Percentiles rank a stretch among this genome's conserved stretches.
These are phyloP conservation scores for Callipepla squamata DNA, from an alignment of 2,113 vertebrate species.

Conservation along the genomic window DNA sequence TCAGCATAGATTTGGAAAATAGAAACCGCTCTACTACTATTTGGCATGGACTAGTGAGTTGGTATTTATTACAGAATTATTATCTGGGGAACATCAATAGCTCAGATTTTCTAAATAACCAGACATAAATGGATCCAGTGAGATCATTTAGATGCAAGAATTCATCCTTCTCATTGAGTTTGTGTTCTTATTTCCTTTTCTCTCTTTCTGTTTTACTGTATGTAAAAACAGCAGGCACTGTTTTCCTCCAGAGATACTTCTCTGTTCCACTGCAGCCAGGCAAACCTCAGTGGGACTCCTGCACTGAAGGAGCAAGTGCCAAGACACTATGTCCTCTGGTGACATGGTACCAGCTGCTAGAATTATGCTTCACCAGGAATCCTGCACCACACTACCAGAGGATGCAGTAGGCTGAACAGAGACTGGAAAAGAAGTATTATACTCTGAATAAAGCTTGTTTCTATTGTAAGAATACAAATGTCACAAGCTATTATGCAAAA, in stretches of 20 bases:
- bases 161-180: neutral
- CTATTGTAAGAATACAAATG: neutral
- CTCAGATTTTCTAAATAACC: neutral
- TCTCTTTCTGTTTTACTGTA: neutral
- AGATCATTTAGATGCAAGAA: neutral
- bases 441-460: neutral
- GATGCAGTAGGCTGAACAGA: neutral
- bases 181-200: neutral
- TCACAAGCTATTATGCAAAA: neutral
- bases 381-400: neutral
- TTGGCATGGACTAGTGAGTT: neutral
- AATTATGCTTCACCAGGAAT: neutral
- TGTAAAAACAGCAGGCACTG: neutral
- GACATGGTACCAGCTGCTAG: neutral
- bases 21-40: neutral
- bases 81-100: neutral
- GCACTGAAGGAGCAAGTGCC: neutral
- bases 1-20: neutral
- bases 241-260: neutral
- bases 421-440: neutral
- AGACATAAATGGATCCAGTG: neutral
- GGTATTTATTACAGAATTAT: neutral
- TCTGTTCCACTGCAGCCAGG: neutral
- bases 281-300: neutral
- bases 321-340: rapidly evolving